Conservation (phyloP, 2,797 vertebrate species). For the Tokudaia tokunoshimensis region DNA sequence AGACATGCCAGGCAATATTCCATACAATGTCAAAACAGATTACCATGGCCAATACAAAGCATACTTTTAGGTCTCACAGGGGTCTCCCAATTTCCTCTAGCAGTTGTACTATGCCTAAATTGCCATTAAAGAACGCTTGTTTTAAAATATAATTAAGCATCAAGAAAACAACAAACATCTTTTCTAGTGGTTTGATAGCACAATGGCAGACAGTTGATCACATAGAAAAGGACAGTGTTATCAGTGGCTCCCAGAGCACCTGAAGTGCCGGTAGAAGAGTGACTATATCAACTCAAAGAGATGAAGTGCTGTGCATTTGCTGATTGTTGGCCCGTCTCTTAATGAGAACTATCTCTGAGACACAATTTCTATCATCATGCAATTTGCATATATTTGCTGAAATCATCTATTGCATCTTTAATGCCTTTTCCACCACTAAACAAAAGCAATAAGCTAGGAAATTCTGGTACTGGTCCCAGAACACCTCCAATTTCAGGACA, state of each 20-base stretch:
- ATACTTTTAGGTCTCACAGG: background rate
- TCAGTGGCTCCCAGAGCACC: background rate
- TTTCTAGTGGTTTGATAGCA: slow-evolving; percentile 61
- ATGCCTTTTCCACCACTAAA: background rate
- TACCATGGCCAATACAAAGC: background rate
- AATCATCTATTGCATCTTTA: slow-evolving; percentile 61
- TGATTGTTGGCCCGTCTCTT: slow-evolving; percentile 56
- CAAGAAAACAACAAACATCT: slow-evolving; percentile 46
- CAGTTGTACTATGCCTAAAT: slow-evolving; percentile 24
- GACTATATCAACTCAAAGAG: slow-evolving; percentile 49
- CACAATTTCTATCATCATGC: slow-evolving; percentile 63
- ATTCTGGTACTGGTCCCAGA: background rate
- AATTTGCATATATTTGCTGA: slow-evolving; percentile 71
- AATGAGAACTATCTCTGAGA: slow-evolving; percentile 72
- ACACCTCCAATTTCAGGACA: background rate
- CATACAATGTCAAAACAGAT: background rate
- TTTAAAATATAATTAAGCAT: slow-evolving; percentile 73
- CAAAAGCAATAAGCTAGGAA: slow-evolving; percentile 56
- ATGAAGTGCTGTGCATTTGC: slow-evolving; percentile 1
- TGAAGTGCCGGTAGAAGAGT: background rate
- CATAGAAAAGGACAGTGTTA: slow-evolving; percentile 41
- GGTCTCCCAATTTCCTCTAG: slow-evolving; percentile 46
- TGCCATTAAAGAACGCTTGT: slow-evolving; percentile 20
- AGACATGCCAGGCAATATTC: background rate
- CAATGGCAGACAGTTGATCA: slow-evolving; percentile 59